phyloP scores from a whole-genome alignment of 37 sponge, comb jelly and placozoan genomes.

The Cladorhizidae sp. region DNA sequence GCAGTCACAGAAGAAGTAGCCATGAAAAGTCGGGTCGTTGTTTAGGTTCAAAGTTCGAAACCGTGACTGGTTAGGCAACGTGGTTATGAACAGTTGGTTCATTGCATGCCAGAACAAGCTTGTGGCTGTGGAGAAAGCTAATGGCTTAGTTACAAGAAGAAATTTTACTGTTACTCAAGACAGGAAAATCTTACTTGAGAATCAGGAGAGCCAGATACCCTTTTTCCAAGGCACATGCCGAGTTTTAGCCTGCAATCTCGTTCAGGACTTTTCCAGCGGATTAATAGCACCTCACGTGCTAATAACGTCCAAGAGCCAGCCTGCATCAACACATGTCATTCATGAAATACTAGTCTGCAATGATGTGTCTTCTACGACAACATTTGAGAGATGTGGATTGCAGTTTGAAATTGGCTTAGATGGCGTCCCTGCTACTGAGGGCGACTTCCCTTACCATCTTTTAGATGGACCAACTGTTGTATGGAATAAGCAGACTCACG shows the following conservation, averaged over 20 bases:
- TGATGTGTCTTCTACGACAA: too few species aligned
- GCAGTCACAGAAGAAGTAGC: too few species aligned
- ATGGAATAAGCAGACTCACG: constrained; percentile 9
- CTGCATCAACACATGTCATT: not conserved
- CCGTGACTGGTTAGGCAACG: not conserved
- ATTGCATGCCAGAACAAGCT: not conserved
- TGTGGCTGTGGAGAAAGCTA: not conserved
- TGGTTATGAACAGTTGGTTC: not conserved
- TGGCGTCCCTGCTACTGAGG: not conserved
- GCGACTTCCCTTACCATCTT: not conserved
- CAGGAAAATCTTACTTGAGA: not conserved
- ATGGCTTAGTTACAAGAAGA: not conserved
- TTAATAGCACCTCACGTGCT: not conserved
- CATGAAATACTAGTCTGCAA: not conserved
- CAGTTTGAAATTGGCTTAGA: constrained; percentile 5
- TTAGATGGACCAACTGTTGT: constrained; percentile 40
- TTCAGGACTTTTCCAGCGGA: not conserved
- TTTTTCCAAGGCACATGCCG: not conserved
- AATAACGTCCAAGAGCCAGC: not conserved
- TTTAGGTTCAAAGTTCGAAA: not conserved
- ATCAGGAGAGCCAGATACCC: not conserved
- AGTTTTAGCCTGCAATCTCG: not conserved
- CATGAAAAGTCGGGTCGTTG: not conserved
- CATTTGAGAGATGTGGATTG: not conserved
- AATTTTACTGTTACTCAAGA: not conserved